Evolutionary conservation across 64 coral and sea anemone species (phyloP).

Genomic region (Acropora yongei): DNA sequence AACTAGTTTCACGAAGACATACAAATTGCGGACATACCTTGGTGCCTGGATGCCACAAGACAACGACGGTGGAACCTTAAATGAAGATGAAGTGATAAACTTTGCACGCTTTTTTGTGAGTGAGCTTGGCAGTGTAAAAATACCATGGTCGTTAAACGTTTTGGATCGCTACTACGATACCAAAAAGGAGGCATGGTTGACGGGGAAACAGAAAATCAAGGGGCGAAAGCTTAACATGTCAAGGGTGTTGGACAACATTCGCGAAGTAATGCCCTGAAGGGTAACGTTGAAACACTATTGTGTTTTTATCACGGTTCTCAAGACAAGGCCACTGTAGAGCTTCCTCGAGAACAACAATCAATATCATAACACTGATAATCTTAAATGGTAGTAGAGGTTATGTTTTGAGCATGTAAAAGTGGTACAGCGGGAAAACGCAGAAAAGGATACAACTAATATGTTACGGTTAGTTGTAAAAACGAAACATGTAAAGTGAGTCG

Average conservation of each 20-base stretch:
- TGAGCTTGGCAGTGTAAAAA: constrained; percentile 27
- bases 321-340: too few relatives aligned
- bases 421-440: too few relatives aligned
- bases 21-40: constrained; percentile 48
- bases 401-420: too few relatives aligned
- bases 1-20: background rate
- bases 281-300: background rate
- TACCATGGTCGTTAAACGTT: constrained; percentile 82
- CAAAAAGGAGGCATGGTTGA: constrained; percentile 48
- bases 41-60: constrained; percentile 87
- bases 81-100: constrained; percentile 38
- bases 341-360: too few relatives aligned
- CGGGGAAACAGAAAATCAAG: background rate
- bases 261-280: background rate
- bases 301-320: too few relatives aligned
- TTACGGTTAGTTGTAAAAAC: too few relatives aligned
- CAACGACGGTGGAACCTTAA: constrained; percentile 50
- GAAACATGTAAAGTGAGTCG: too few relatives aligned
- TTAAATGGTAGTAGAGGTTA: too few relatives aligned
- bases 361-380: too few relatives aligned
- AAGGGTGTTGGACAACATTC: constrained; percentile 42
- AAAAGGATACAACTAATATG: too few relatives aligned
- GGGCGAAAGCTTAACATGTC: constrained; percentile 22
- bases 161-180: constrained; percentile 82
- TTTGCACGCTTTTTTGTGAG: constrained; percentile 64